A percentile compares a stretch with the other conserved stretches of the same genome.
phyloP scores from a whole-genome alignment of 2,113 vertebrate genomes.

The Mormoops blainvillei region DNA sequence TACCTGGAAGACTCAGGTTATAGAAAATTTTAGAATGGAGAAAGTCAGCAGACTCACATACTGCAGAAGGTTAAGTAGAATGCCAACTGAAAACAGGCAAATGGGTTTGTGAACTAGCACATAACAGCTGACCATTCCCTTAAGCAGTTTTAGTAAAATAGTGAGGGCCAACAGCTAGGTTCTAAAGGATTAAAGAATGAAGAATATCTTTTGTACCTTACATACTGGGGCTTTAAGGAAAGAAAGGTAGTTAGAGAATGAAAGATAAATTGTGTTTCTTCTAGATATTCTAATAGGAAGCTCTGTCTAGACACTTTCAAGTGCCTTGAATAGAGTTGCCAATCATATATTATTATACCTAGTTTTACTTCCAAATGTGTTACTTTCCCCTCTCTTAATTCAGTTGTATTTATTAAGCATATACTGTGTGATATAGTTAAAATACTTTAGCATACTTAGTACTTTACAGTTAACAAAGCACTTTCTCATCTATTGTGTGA shows the following conservation, averaged over 20 bases:
- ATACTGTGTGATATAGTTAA: not conserved
- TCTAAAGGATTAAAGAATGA: not conserved
- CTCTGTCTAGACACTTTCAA: not conserved
- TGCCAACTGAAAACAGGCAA: not conserved
- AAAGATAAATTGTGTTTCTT: not conserved
- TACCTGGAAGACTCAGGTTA: not conserved
- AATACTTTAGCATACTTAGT: not conserved
- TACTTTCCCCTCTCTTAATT: not conserved
- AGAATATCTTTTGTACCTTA: not conserved
- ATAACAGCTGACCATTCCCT: not conserved
- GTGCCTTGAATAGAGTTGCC: not conserved
- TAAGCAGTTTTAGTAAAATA: not conserved
- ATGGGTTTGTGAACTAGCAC: not conserved
- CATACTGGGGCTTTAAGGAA: not conserved
- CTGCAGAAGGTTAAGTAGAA: not conserved
- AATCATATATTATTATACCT: not conserved
- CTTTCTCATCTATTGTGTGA: not conserved
- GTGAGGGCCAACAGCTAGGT: not conserved
- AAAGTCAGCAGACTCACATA: not conserved
- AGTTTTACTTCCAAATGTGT: not conserved
- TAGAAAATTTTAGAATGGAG: not conserved
- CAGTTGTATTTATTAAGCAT: not conserved
- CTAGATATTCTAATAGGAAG: not conserved
- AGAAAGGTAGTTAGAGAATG: not conserved
- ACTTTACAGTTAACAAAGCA: not conserved